A percentile compares a stretch with the other conserved stretches of the same genome.
These are phyloP conservation scores for Sebastes flavidus DNA, from an alignment of 2,797 vertebrate species.

Conservation along the genomic window DNA sequence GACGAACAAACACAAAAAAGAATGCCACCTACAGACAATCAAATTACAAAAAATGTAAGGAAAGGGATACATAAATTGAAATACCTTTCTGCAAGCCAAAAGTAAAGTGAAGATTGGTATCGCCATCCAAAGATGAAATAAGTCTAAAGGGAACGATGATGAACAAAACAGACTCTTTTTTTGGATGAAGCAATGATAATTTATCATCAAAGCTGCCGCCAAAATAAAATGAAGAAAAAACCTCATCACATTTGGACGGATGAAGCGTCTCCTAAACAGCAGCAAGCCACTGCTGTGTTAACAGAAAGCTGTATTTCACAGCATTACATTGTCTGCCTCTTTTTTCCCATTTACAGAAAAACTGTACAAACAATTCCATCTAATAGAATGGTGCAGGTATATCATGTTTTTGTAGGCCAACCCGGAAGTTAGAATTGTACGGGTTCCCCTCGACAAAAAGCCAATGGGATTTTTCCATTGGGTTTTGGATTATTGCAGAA, in stretches of 20 bases:
- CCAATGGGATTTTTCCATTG: too few species aligned
- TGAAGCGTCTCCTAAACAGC: slow-evolving; percentile 28
- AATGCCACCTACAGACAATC: neutral
- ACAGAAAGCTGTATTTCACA: slow-evolving; percentile 6
- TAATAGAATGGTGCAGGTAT: too few species aligned
- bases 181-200: slow-evolving; percentile 37
- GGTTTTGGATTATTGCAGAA: too few species aligned
- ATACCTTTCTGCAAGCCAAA: slow-evolving; percentile 15
- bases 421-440: too few species aligned
- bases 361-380: neutral
- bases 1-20: neutral
- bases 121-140: slow-evolving; percentile 28
- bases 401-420: too few species aligned
- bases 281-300: neutral
- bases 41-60: neutral
- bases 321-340: neutral
- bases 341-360: slow-evolving; percentile 1
- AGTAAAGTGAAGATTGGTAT: neutral
- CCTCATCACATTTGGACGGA: slow-evolving; percentile 30
- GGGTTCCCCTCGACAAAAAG: too few species aligned
- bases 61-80: neutral
- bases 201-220: slow-evolving; percentile 34
- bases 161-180: slow-evolving; percentile 16
- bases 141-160: slow-evolving; percentile 16
- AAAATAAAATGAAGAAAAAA: slow-evolving; percentile 19